Base-by-base conservation (phyloP, 1,140 invertebrate species). In the Drosophila eugracilis region DNA sequence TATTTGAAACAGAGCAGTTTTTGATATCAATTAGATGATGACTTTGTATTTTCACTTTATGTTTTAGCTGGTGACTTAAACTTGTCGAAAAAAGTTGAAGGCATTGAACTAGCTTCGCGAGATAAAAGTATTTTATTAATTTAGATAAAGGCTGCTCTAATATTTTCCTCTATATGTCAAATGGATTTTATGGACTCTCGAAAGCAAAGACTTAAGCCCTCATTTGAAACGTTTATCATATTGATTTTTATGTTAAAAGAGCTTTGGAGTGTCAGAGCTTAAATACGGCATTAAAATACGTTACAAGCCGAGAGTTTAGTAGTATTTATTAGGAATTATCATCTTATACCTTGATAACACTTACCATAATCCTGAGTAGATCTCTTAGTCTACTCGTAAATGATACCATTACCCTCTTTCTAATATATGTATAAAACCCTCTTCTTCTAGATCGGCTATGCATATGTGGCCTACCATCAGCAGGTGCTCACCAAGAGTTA, bases 391-490 rank as follows among this genome's bases (percentile, higher is more conserved):
- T n/a, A n/a, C n/a, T n/a, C n/a, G n/a, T n/a, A n/a, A n/a, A n/a
- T n/a, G n/a, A 32, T 32, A 3, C 10, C 30, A 37, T 4, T 14
- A 14, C n/a, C 5, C 32, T 6, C 7, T 21, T 9, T 9, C 37
- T 39, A 3, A 37, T 37, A 2, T 3, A n/a, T n/a, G n/a, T n/a
- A n/a, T n/a, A 21, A 4, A 44, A 1, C 22, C 2, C 5, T 17
- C 17, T 9, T 6, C 1, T 22, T 34, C 0, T 28, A 91, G 90
- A 94, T 97, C 5, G 95, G 95, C 4, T 96, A 97, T 76, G 96
- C 96, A 0, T 96, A 97, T 71, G 93, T 96, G 5, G 94, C 96
- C 34, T 97, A 97, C 84, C 94, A 96, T 49, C 95, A 96, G 80
- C 95, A 97, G 83, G 94, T 97, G 1, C 91, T 96, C 4, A 94